Base-by-base conservation (phyloP, 2,797 vertebrate genomes). In the Rhinichthys osculus region DNA sequence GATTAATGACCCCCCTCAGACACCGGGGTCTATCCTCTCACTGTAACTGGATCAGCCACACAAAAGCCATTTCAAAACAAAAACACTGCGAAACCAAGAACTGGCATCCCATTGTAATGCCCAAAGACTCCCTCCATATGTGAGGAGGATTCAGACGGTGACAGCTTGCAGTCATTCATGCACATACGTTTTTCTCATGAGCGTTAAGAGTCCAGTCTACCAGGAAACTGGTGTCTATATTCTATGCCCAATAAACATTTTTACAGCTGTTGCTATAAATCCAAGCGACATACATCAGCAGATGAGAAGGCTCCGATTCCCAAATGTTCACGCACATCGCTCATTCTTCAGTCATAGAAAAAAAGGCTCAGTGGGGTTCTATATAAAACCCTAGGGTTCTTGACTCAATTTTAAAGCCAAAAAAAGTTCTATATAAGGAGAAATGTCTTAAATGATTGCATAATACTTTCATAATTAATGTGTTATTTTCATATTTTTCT, bases 221-320 rank as follows among this genome's bases (percentile, higher is more conserved):
- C 84, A 90, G 83, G 87, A 89, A 90, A 86, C 71, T 5, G 66
- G 85, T 74, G 67, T 86, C 84, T 74, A 79, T 87, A 78, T 87
- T 89, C 78, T 42, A 62, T 88, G 77, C 44, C 83, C 80, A 86
- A 86, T 89, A 89, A 89, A 88, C 87, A 89, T 88, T 91, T 90
- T 88, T 83, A 86, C 85, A 91, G 88, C 88, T 90, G 89, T 89
- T 81, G 84, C 85, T 83, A 87, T 90, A 90, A 91, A 90, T 91
- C 85, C 76, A 85, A 76, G 52, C 69, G 82, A 81, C 71, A 27
- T 81, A 87, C 86, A 83, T 86, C 79, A 82, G 52, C 78, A 57
- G 33, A 85, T 70, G 50, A 73, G 80, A 86, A 59, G 35, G 67
- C 79, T 83, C 81, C 11, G 11, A 62, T 86, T 84, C 71, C 81